Conservation (phyloP, 2,888 invertebrate genomes). For the Parapristionchus giblindavisi region DNA sequence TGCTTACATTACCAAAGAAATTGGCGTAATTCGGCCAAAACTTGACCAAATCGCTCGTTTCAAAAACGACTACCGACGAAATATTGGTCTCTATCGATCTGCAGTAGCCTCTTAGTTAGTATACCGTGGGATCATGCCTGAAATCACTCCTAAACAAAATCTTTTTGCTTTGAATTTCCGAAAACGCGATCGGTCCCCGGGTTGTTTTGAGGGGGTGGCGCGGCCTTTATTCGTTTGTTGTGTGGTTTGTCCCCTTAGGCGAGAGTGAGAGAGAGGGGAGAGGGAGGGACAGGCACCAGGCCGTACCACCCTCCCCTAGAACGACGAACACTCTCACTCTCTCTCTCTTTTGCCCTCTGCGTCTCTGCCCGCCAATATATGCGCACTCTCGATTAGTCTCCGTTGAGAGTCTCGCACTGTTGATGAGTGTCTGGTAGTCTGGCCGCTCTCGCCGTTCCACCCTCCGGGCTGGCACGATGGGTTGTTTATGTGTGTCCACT, state of each 20-base stretch:
- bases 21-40: not conserved
- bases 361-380: conserved; percentile 7
- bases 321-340: conserved; percentile 4
- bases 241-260: conserved; percentile 9
- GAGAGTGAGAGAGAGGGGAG: not conserved
- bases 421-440: not conserved
- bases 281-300: not conserved
- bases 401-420: not conserved
- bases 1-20: not conserved
- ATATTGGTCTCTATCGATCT: too few relatives aligned
- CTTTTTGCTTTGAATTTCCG: not conserved
- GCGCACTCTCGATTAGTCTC: not conserved
- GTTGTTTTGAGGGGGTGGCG: too few relatives aligned
- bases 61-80: too few relatives aligned
- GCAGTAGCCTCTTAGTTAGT: too few relatives aligned
- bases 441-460: not conserved
- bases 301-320: conserved; percentile 25
- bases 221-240: conserved; percentile 24
- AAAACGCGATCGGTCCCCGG: not conserved
- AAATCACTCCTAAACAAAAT: not conserved
- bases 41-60: too few relatives aligned
- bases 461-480: too few relatives aligned
- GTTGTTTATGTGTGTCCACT: too few relatives aligned
- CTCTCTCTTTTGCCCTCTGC: not conserved
- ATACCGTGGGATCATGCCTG: too few relatives aligned